Conservation (phyloP, 1,140 invertebrate genomes). For the Drosophila albomicans region DNA sequence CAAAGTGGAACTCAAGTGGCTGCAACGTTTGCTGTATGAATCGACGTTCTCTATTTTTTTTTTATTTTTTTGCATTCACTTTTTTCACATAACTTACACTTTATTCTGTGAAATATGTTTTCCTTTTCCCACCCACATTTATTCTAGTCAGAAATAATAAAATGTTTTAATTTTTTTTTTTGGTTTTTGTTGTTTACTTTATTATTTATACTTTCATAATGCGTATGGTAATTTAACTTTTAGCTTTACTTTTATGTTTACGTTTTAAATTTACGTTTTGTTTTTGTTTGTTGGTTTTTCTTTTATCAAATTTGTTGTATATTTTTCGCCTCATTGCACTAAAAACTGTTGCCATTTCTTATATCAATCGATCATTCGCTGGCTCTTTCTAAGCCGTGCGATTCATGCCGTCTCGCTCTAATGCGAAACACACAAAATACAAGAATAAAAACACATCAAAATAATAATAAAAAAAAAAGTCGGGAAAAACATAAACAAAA, state of each 20-base stretch:
- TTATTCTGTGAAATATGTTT: neutral
- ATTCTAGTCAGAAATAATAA: neutral
- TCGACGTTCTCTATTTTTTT: neutral
- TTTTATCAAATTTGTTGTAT: slow-evolving; percentile 45
- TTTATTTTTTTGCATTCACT: neutral
- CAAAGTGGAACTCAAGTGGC: slow-evolving; percentile 2
- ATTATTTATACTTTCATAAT: slow-evolving; percentile 47
- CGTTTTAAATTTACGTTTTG: slow-evolving; percentile 9
- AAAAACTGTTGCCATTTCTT: slow-evolving; percentile 49
- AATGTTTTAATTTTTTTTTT: slow-evolving; percentile 14
- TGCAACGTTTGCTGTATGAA: neutral
- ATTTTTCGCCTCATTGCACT: slow-evolving; percentile 70
- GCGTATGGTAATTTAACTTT: slow-evolving; percentile 34
- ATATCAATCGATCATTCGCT: slow-evolving; percentile 6
- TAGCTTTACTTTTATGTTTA: slow-evolving; percentile 26
- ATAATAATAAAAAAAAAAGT: slow-evolving; percentile 43
- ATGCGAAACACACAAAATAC: slow-evolving; percentile 48
- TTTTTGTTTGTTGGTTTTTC: slow-evolving; percentile 9
- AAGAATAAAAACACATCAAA: slow-evolving; percentile 33
- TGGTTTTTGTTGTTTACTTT: slow-evolving; percentile 34
- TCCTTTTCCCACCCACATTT: neutral
- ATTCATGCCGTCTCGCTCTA: slow-evolving; percentile 50
- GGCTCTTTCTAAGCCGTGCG: slow-evolving; percentile 46
- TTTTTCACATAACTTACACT: neutral
- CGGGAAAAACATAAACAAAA: slow-evolving; percentile 57